phyloP scores from a whole-genome alignment of 2,113 vertebrate genomes.

The Pachyramphus minor region DNA sequence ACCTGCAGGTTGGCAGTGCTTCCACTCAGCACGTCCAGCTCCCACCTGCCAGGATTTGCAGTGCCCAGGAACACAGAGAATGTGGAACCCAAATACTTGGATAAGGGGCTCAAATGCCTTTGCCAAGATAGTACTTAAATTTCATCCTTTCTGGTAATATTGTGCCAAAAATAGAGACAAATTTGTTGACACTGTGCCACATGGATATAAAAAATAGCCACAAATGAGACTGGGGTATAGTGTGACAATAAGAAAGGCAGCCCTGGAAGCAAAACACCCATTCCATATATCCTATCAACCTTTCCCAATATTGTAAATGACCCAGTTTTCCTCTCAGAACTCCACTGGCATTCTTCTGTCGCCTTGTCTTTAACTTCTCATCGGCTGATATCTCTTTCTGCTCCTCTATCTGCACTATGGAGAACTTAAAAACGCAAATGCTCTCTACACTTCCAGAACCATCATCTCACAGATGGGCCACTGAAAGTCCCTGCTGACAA shows the following conservation, averaged over 20 bases:
- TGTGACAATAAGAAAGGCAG: not conserved
- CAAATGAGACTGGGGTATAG: not conserved
- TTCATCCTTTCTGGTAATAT: not conserved
- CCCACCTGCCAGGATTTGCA: not conserved
- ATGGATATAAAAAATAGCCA: not conserved
- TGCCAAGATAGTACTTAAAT: not conserved
- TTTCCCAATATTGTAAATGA: not conserved
- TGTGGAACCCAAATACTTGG: not conserved
- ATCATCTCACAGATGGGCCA: slow-evolving; percentile 6
- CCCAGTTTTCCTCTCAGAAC: not conserved
- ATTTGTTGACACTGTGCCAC: not conserved
- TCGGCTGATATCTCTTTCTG: not conserved
- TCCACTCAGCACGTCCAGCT: not conserved
- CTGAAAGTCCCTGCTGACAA: not conserved
- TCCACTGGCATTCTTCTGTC: not conserved
- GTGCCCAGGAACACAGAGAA: not conserved
- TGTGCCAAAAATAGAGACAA: not conserved
- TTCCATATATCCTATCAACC: not conserved
- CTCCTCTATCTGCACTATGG: not conserved
- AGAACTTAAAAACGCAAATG: not conserved
- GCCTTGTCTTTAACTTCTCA: not conserved
- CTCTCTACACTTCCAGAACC: not conserved
- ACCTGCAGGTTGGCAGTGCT: not conserved
- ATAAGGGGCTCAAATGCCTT: not conserved
- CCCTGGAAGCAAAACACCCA: not conserved